phyloP scores from a whole-genome alignment of 2,797 vertebrate genomes.

The Characodon lateralis region DNA sequence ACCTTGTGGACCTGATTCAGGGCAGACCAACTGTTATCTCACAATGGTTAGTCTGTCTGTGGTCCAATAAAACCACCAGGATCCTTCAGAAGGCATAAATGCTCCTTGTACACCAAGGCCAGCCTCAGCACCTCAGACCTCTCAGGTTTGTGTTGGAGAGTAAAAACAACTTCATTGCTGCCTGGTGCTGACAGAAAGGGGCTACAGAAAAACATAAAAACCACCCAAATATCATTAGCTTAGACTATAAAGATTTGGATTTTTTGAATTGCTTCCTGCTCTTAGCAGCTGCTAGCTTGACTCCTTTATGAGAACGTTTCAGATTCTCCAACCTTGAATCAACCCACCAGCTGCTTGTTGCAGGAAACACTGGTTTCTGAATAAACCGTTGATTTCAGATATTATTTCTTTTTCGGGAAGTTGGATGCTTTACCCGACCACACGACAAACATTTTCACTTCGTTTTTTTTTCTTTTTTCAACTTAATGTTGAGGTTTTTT shows the following conservation, averaged over 20 bases:
- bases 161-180: too few species aligned
- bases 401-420: constrained; percentile 1
- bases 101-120: neutral
- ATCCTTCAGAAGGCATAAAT: neutral
- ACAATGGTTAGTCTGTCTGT: too few species aligned
- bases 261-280: neutral
- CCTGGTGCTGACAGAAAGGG: too few species aligned
- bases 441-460: constrained; percentile 3
- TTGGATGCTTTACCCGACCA: neutral
- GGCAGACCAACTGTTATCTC: too few species aligned
- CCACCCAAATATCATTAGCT: too few species aligned
- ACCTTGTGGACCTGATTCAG: too few species aligned
- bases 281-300: too few species aligned
- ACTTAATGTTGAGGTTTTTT: too few species aligned
- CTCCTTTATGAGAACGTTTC: neutral
- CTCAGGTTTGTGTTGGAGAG: too few species aligned
- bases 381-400: neutral
- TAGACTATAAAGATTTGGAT: neutral
- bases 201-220: too few species aligned
- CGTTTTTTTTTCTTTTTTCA: neutral
- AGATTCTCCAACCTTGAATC: neutral
- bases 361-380: neutral
- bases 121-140: too few species aligned
- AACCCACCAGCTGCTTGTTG: neutral
- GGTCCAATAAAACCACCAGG: too few species aligned